Base-by-base conservation (phyloP, 2,888 invertebrate genomes). In the Venusia cambrica region DNA sequence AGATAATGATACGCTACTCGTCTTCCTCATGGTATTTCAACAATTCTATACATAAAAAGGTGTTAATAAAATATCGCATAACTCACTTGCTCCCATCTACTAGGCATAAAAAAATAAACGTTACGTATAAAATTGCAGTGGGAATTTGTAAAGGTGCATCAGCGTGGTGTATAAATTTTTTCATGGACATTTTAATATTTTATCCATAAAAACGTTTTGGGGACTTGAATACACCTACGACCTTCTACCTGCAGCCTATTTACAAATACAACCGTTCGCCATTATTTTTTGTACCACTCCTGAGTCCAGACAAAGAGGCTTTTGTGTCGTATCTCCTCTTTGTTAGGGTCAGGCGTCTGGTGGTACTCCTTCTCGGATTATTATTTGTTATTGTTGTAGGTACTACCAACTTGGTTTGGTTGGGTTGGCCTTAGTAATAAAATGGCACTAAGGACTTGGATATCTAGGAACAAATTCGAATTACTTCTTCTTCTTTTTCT, bases 171-270 rank as follows among this genome's bases (percentile, higher is more conserved):
- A n/a, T n/a, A n/a, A n/a, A n/a, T 68, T 62, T 67, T 53, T 48
- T 40, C 28, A 35, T 47, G 52, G n/a, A n/a, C n/a, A n/a, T n/a
- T 55, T 55, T 58, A 50, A 40, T 45, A 55, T 54, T 36, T 38
- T 39, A 18, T 34, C 30, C 21, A 25, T 8, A 34, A 15, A 45
- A 66, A 68, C 68, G 67, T 71, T 71, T 47, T 53, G 46, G 51
- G 69, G 61, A 59, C 62, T 62, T 74, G 73, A 74, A 79, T 79
- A 74, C 81, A 79, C 83, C 81, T 79, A 84, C 80, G 77, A 83
- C 69, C 74, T 63, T 75, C 83, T 85, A 85, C 85, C 85, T 85
- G 85, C 79, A 51, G 59, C 66, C 68, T 73, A 75, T 84, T 83
- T 80, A 84, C 77, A 73, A 80, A 80, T 75, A 76, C 70, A 74